Conservation (phyloP, 2,113 vertebrate genomes). For the Melanerpes formicivorus region DNA sequence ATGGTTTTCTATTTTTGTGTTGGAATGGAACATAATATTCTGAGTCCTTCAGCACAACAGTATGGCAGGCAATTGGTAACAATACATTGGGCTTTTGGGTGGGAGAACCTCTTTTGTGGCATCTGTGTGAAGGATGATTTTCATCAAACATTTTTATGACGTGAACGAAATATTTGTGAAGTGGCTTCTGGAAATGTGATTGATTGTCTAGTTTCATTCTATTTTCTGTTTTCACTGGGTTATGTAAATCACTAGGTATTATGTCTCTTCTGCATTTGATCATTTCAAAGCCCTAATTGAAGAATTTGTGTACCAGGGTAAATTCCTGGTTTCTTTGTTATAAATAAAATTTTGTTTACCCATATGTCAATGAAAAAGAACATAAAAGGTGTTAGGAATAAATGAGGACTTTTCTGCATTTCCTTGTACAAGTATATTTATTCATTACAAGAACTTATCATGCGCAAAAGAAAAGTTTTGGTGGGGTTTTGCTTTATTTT, state of each 20-base stretch:
- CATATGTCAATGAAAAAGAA: not conserved
- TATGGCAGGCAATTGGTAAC: conserved; percentile 30
- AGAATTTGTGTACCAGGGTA: not conserved
- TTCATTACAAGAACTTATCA: not conserved
- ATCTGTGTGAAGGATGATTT: conserved; percentile 42
- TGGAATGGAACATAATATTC: conserved; percentile 53
- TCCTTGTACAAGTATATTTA: not conserved
- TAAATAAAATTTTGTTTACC: conserved; percentile 29
- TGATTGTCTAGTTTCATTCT: conserved; percentile 6
- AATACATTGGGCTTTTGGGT: not conserved
- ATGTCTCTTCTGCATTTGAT: not conserved
- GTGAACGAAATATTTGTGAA: conserved; percentile 33
- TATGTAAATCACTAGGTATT: not conserved
- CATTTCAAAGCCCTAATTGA: not conserved
- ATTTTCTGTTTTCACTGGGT: conserved; percentile 27
- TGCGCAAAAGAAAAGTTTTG: not conserved
- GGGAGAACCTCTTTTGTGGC: not conserved
- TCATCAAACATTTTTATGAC: conserved; percentile 19
- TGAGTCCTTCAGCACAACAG: not conserved
- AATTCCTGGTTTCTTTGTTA: conserved; percentile 20
- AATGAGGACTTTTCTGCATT: not conserved
- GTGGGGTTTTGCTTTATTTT: too few relatives aligned
- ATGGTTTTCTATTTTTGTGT: conserved; percentile 59
- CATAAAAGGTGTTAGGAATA: conserved; percentile 26
- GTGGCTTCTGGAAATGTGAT: conserved; percentile 33